Conservation (phyloP, 2,888 invertebrate species). For the Agrochola circellaris region DNA sequence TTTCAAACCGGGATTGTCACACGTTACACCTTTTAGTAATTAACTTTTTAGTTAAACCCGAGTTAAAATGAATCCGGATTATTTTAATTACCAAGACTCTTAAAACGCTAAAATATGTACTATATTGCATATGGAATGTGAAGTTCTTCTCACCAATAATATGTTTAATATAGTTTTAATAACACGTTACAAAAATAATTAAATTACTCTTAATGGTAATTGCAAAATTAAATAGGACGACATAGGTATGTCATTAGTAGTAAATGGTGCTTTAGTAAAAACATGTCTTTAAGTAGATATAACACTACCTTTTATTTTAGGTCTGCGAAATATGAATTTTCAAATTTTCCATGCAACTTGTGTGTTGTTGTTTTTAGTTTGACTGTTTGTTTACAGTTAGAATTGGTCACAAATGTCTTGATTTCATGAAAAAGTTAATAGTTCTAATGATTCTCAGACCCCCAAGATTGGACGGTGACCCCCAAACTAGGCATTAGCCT, state of each 20-base stretch:
- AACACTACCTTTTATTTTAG: no score
- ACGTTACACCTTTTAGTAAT: slow-evolving; percentile 11
- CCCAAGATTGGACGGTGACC: no score
- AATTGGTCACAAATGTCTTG: no score
- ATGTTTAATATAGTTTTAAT: slow-evolving; percentile 15
- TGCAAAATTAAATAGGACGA: neutral
- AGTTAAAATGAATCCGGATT: slow-evolving; percentile 25
- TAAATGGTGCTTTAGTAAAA: neutral
- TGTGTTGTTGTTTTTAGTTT: no score
- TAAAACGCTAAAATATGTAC: neutral
- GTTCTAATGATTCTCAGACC: no score
- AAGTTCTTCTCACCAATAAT: neutral
- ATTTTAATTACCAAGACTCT: slow-evolving; percentile 12
- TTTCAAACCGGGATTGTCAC: neutral
- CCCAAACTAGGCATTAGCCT: no score
- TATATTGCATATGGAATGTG: neutral
- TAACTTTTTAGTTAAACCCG: neutral
- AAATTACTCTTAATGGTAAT: neutral
- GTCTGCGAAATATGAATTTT: no score
- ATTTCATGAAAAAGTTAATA: no score
- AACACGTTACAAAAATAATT: neutral
- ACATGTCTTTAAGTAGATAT: neutral
- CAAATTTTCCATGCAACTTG: no score
- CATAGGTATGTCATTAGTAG: neutral
- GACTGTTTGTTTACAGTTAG: no score